These are phyloP conservation scores for Agonopterix heracliana DNA, from an alignment of 2,888 invertebrate genomes.

Conservation along the genomic window DNA sequence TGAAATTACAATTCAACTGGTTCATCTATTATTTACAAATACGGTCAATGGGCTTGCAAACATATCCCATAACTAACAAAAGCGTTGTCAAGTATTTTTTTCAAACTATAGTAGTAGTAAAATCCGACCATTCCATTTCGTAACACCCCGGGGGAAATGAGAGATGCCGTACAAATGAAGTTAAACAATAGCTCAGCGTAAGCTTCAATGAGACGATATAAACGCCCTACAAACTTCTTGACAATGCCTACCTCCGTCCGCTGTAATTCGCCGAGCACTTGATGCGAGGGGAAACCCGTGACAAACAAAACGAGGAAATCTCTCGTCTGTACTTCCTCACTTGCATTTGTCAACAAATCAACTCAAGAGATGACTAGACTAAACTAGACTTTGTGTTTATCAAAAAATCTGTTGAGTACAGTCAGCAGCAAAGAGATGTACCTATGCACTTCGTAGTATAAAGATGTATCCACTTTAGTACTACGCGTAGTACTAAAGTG, in stretches of 20 bases:
- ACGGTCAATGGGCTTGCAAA: neutral
- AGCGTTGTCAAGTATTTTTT: too few relatives aligned
- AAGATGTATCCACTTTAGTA: neutral
- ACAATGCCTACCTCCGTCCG: constrained; percentile 48
- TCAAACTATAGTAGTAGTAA: too few relatives aligned
- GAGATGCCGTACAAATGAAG: too few relatives aligned
- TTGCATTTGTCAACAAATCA: constrained; percentile 26
- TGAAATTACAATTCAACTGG: neutral
- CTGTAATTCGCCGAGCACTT: constrained; percentile 46
- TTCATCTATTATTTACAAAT: constrained; percentile 2
- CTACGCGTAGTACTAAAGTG: too few relatives aligned
- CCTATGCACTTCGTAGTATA: neutral
- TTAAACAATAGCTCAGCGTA: constrained; percentile 45
- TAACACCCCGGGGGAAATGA: constrained; percentile 21
- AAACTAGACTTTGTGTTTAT: neutral
- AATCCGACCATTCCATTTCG: too few relatives aligned
- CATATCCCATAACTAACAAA: neutral
- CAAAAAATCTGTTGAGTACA: neutral
- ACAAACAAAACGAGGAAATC: constrained; percentile 59
- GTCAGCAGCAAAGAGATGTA: neutral
- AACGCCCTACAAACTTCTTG: constrained; percentile 48
- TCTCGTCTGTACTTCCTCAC: constrained; percentile 53
- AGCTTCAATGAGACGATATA: constrained; percentile 53
- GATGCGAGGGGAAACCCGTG: constrained; percentile 54
- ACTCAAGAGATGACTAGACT: constrained; percentile 4